Evolutionary conservation across 2,797 vertebrate species (phyloP).

Genomic region (Aphelocoma californica): DNA sequence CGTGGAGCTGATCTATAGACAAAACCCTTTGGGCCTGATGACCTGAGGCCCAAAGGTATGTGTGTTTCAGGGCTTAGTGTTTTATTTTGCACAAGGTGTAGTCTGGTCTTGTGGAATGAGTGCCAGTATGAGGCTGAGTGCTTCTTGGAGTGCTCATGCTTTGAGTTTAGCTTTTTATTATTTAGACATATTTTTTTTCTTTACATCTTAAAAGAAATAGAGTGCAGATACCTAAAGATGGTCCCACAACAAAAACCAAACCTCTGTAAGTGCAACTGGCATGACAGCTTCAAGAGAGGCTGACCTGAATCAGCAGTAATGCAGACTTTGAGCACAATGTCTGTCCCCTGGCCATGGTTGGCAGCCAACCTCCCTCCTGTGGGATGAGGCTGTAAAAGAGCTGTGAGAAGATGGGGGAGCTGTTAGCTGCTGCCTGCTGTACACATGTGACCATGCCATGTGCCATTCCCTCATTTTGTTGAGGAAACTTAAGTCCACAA

Average conservation of each 20-base stretch:
- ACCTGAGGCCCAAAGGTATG: not conserved
- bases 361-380: not conserved
- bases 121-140: not conserved
- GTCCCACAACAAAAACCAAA: not conserved
- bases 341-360: not conserved
- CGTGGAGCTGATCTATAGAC: not conserved
- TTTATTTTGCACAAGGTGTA: not conserved
- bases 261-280: accelerated
- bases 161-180: not conserved
- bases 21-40: not conserved
- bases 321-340: not conserved
- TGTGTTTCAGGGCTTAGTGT: not conserved
- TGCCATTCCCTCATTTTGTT: not conserved
- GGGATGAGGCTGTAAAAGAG: not conserved
- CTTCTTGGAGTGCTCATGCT: not conserved
- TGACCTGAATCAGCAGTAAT: not conserved
- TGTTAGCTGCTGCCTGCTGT: not conserved
- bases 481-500: not conserved
- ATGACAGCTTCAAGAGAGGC: not conserved
- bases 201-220: not conserved
- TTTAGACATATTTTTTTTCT: not conserved
- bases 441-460: accelerated
- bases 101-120: not conserved
- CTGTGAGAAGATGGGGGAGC: not conserved
- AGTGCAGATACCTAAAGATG: not conserved